These are phyloP conservation scores for Synergus japonicus DNA, from an alignment of 2,888 invertebrate genomes.

Conservation along the genomic window DNA sequence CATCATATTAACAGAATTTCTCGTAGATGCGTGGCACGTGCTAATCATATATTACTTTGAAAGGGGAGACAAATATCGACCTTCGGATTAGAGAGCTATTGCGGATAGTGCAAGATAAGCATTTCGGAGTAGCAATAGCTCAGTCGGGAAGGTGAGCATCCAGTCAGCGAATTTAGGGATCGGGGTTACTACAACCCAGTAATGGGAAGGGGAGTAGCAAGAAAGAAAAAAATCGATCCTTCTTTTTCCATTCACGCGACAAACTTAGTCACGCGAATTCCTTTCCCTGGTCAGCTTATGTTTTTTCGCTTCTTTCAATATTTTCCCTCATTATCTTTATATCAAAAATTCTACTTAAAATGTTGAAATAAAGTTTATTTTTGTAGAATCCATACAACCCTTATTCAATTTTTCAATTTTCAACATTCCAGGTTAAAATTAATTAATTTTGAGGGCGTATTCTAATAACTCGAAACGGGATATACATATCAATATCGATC, in stretches of 20 bases:
- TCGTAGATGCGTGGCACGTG: constrained; percentile 6
- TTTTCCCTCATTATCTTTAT: background rate
- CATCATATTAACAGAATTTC: background rate
- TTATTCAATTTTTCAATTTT: too few species aligned
- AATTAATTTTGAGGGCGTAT: too few species aligned
- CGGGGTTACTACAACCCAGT: constrained; percentile 46
- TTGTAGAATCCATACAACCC: too few species aligned
- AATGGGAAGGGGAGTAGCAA: constrained; percentile 42
- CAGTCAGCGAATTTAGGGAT: constrained; percentile 55
- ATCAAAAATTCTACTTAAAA: too few species aligned
- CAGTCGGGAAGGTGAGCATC: constrained; percentile 28
- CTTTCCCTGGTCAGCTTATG: background rate
- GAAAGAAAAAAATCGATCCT: constrained; percentile 60
- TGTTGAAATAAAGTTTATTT: too few species aligned
- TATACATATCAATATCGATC: too few species aligned
- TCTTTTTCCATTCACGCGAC: constrained; percentile 66
- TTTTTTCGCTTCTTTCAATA: background rate
- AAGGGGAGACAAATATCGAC: constrained; percentile 30
- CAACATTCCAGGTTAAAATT: too few species aligned
- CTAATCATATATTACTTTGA: constrained; percentile 10
- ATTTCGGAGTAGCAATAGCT: constrained; percentile 15
- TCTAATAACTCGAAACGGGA: too few species aligned
- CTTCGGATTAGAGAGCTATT: constrained; percentile 30
- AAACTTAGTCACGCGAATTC: constrained; percentile 13
- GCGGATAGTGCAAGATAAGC: constrained; percentile 24